phyloP scores from a whole-genome alignment of 92 coral and sea anemone genomes.

The Metridium senile region DNA sequence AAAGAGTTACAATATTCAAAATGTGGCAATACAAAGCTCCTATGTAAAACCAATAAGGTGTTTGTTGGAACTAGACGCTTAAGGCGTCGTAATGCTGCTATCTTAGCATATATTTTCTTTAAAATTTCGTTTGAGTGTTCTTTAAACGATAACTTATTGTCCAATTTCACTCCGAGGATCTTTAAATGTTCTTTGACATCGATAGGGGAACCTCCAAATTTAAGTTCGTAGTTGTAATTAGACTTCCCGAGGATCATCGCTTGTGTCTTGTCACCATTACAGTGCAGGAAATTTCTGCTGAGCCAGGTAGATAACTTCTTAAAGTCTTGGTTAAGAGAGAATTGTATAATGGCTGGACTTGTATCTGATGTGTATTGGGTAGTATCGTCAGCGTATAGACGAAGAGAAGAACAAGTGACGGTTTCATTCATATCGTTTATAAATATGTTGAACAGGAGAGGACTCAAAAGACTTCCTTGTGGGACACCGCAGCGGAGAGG shows the following conservation, averaged over 20 bases:
- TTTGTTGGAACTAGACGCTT: constrained; percentile 10
- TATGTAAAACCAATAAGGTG: constrained; percentile 2
- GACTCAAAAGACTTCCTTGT: background rate
- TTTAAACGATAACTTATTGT: constrained; percentile 20
- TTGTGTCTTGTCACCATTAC: constrained; percentile 41
- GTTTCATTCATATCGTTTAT: background rate
- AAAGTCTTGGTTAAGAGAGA: constrained; percentile 18
- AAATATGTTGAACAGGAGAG: background rate
- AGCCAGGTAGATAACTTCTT: constrained; percentile 28
- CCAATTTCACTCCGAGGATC: constrained; percentile 39
- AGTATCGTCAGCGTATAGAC: constrained; percentile 22
- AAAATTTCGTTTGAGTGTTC: constrained; percentile 13
- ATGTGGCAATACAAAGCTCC: constrained; percentile 16
- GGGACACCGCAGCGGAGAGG: background rate
- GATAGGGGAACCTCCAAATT: background rate
- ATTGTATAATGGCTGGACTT: constrained; percentile 20
- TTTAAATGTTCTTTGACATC: constrained; percentile 14
- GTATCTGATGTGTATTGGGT: constrained; percentile 18
- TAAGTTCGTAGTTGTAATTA: constrained; percentile 8
- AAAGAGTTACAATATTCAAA: constrained; percentile 29
- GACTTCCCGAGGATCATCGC: constrained; percentile 38
- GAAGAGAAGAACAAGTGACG: background rate
- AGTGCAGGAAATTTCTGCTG: constrained; percentile 14
- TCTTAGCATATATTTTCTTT: constrained; percentile 32
- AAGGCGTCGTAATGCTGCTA: constrained; percentile 28